Evolutionary conservation across 2,797 vertebrate genomes (phyloP), one percentile per base, ranked within the genome.

Genomic region (Propithecus deckenii): DNA sequence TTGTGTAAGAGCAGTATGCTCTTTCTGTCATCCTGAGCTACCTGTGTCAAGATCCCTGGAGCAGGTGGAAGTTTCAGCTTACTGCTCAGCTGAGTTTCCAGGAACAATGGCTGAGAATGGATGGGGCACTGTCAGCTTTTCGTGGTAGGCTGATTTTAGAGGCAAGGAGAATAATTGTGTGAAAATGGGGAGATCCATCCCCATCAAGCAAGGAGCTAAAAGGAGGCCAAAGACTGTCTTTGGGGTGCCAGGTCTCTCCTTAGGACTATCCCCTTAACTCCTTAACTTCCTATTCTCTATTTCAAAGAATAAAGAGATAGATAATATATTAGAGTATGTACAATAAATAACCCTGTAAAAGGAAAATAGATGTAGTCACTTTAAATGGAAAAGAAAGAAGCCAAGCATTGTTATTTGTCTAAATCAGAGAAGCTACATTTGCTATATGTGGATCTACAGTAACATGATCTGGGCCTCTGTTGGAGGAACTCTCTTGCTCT

Each of bases 251-350:
- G 46, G 38, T 61, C 32, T 28, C 20, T 32, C 46, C 69, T 87
- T 75, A 89, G 46, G 84, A 91, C 30, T 35, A 78, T 89, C 28
- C 9, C 76, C 65, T 94, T 92, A 71, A 83, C 12, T 65, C 25
- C 55, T 57, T 57, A 57, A 92, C 43, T 71, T 92, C 41, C 63
- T 71, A 3, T 89, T 94, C 46, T 87, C 52, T n/a, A 90, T 85
- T 69, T 94, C 55, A 92, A 85, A 92, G 17, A 96, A 94, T 85
- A 95, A 81, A 76, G 35, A 48, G 22, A 30, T 46, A 91, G 14
- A 25, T 95, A 85, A 88, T 71, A 52, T 85, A 55, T 72, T 93
- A 48, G 41, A 80, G 74, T 80, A 63, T 38, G 38, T 57, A 71
- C 85, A 90, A 90, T 78, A 79, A 93, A 22, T 93, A 55, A 61